phyloP scores from a whole-genome alignment of 2,113 vertebrate species.

The Hippopotamus amphibius region DNA sequence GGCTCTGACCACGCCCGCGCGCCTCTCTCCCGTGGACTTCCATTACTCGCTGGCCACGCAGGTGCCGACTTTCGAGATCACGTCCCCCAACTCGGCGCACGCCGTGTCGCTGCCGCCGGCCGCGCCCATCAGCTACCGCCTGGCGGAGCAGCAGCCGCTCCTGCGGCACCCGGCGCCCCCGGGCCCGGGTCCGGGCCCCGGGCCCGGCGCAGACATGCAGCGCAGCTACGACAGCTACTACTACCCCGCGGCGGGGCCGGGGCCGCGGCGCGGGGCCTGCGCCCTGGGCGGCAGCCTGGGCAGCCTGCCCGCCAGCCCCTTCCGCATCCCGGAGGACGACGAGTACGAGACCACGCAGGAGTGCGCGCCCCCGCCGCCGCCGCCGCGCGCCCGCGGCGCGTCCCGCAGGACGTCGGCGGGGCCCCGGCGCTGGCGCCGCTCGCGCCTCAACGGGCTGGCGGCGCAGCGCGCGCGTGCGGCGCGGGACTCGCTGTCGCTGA shows the following conservation, averaged over 20 bases:
- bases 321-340: slow-evolving; percentile 95
- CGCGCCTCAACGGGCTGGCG: slow-evolving; percentile 96
- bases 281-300: slow-evolving; percentile 94
- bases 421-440: slow-evolving; percentile 94
- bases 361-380: slow-evolving; percentile 94
- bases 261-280: slow-evolving; percentile 94
- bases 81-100: slow-evolving; percentile 95
- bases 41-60: slow-evolving; percentile 96
- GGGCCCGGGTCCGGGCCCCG: slow-evolving; percentile 65
- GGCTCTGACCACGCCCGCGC: slow-evolving; percentile 97
- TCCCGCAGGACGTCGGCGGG: slow-evolving; percentile 90
- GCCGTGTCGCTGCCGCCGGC: slow-evolving; percentile 96
- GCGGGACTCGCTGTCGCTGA: slow-evolving; percentile 95
- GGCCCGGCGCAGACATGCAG: slow-evolving; percentile 93
- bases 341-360: slow-evolving; percentile 99
- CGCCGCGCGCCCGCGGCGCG: slow-evolving; percentile 88
- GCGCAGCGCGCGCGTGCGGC: slow-evolving; percentile 91
- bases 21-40: slow-evolving; percentile 97
- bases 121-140: slow-evolving; percentile 92
- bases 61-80: slow-evolving; percentile 99
- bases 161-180: slow-evolving; percentile 91
- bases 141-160: slow-evolving; percentile 95
- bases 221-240: slow-evolving; percentile 94
- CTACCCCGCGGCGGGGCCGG: slow-evolving; percentile 71
- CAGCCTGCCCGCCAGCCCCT: slow-evolving; percentile 96